Evolutionary conservation across 2,113 vertebrate species (phyloP).

Genomic region (Propithecus coquereli): DNA sequence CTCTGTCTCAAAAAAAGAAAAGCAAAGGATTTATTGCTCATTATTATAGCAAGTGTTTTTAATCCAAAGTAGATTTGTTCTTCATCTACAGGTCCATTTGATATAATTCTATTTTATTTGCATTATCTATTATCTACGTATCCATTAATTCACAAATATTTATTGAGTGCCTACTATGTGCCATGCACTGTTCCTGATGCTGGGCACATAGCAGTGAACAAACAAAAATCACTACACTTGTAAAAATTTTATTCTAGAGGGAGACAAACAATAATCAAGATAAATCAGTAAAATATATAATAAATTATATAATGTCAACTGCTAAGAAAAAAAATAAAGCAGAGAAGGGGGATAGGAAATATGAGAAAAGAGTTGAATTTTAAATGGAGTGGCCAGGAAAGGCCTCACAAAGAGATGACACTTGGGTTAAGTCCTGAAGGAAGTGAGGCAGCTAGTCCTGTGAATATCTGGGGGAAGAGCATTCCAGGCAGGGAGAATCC

Average conservation of each 20-base stretch:
- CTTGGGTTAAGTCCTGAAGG: background rate
- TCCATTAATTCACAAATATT: conserved; percentile 5
- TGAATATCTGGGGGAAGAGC: background rate
- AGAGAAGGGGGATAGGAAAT: background rate
- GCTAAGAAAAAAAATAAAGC: background rate
- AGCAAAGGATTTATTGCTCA: background rate
- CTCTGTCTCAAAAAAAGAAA: background rate
- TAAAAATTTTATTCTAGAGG: background rate
- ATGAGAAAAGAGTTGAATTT: background rate
- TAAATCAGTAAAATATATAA: background rate
- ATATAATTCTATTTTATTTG: conserved; percentile 5
- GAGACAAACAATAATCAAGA: background rate
- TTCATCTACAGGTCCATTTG: background rate
- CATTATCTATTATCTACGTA: background rate
- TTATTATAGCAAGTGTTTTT: background rate
- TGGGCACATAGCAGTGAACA: background rate
- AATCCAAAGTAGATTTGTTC: background rate
- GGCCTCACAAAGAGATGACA: background rate
- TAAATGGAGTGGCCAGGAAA: background rate
- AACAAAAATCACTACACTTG: background rate
- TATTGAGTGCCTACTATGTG: background rate
- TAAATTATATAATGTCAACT: conserved; percentile 8
- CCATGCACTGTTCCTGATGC: background rate
- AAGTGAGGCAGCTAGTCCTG: background rate
- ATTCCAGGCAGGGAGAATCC: background rate